These are phyloP conservation scores for Crotalus helleri DNA, from an alignment of 2,113 vertebrate species.

Conservation along the genomic window DNA sequence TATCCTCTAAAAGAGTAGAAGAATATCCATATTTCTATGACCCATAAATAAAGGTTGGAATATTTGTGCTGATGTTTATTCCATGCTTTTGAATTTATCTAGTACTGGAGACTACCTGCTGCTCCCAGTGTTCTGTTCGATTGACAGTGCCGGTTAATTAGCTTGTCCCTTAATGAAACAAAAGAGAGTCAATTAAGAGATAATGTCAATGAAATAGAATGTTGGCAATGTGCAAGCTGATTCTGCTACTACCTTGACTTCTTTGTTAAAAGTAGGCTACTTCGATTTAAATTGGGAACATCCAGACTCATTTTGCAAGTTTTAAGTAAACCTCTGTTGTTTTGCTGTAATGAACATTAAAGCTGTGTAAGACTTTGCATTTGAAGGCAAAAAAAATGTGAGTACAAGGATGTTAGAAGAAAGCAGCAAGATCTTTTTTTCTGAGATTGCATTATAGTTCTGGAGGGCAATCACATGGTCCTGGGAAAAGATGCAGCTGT, in stretches of 20 bases:
- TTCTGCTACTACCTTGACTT: constrained; percentile 24
- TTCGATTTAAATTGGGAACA: neutral
- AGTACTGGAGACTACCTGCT: constrained; percentile 48
- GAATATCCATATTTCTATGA: too few relatives aligned
- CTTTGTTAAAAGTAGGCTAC: neutral
- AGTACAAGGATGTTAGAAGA: neutral
- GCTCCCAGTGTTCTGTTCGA: constrained; percentile 62
- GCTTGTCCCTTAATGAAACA: constrained; percentile 65
- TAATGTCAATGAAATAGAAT: constrained; percentile 58
- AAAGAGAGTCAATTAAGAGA: constrained; percentile 59
- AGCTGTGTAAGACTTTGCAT: neutral
- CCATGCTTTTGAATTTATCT: constrained; percentile 59
- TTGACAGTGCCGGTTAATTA: constrained; percentile 65
- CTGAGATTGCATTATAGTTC: neutral
- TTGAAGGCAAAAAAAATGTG: neutral
- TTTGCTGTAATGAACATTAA: neutral
- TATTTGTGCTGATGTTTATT: constrained; percentile 52
- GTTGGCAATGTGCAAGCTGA: constrained; percentile 44
- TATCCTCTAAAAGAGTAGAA: neutral
- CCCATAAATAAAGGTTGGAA: constrained; percentile 36
- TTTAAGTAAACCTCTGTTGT: neutral
- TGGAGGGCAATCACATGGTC: neutral
- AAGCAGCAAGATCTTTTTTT: neutral
- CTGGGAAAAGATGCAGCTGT: neutral
- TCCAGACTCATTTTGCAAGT: neutral